Evolutionary conservation across 2,888 invertebrate species (phyloP), one percentile per base, ranked within the genome.

Genomic region (Acrocyrtus sp.): DNA sequence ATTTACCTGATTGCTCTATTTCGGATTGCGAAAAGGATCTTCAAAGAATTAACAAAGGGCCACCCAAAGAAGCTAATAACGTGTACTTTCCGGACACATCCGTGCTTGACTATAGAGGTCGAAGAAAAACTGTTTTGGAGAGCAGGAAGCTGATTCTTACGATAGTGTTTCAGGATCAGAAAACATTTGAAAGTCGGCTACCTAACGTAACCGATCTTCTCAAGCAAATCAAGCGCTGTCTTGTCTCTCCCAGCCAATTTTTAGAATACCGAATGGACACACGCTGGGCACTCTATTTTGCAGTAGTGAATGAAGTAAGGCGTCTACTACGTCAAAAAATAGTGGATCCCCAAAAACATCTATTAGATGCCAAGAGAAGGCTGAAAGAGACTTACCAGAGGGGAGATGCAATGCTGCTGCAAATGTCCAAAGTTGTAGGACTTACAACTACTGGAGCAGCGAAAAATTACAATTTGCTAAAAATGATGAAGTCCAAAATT

Each of bases 361-460:
- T 85, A 86, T 2, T 86, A 86, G 85, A 89, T 12, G 77, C 70
- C 0, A 72, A 77, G 26, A 74, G 69, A 19, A 66, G 48, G 2
- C 26, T 75, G 0, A 41, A 76, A 24, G 56, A 77, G n/a, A 45
- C 72, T 1, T 62, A 61, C 21, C 21, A 57, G 15, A 63, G 39
- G 3, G 72, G 68, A 10, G 78, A 81, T 24, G 79, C 75, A 2
- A 6, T 51, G 8, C 10, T 79, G 12, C 51, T 81, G 12, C n/a
- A 56, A 34, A 74, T 53, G 15, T 69, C 41, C 5, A 72, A 53
- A 10, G 67, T 78, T 12, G 73, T 75, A 0, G 91, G 91, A 0
- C 90, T 92, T 84, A 94, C 94, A 5, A 93, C 93, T 0, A 90
- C 92, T 0, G 89, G 89, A 19, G 93, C 93, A 0, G 92, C 93